phyloP scores from a whole-genome alignment of 2,888 invertebrate genomes.

The Phortica magna region DNA sequence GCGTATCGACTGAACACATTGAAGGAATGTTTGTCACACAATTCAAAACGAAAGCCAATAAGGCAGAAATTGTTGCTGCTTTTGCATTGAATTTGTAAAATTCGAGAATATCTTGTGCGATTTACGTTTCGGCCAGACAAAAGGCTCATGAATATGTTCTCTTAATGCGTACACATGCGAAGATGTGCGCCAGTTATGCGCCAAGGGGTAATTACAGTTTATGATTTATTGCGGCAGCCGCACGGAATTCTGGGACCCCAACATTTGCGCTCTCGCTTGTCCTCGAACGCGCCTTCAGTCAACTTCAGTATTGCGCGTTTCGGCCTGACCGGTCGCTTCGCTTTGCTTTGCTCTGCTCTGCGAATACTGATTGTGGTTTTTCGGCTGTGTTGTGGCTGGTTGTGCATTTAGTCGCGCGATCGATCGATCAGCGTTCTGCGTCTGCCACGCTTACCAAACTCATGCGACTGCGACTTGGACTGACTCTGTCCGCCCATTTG shows the following conservation, averaged over 20 bases:
- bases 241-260: slow-evolving; percentile 28
- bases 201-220: slow-evolving; percentile 77
- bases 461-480: neutral
- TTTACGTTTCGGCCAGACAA: too few species aligned
- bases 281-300: neutral
- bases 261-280: neutral
- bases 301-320: too few species aligned
- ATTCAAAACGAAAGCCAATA: too few species aligned
- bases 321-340: slow-evolving; percentile 3
- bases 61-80: too few species aligned
- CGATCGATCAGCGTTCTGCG: slow-evolving; percentile 72
- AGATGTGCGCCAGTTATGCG: slow-evolving; percentile 65
- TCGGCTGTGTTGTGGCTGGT: neutral
- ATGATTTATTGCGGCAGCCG: slow-evolving; percentile 72
- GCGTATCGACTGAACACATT: too few species aligned
- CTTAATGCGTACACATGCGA: slow-evolving; percentile 4
- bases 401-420: slow-evolving; percentile 40
- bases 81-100: too few species aligned
- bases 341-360: neutral
- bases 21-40: too few species aligned
- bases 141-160: too few species aligned
- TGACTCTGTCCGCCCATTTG: slow-evolving; percentile 69
- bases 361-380: neutral
- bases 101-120: too few species aligned
- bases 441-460: slow-evolving; percentile 3